phyloP scores from a whole-genome alignment of 2,888 invertebrate genomes.

The Aricia artaxerxes region DNA sequence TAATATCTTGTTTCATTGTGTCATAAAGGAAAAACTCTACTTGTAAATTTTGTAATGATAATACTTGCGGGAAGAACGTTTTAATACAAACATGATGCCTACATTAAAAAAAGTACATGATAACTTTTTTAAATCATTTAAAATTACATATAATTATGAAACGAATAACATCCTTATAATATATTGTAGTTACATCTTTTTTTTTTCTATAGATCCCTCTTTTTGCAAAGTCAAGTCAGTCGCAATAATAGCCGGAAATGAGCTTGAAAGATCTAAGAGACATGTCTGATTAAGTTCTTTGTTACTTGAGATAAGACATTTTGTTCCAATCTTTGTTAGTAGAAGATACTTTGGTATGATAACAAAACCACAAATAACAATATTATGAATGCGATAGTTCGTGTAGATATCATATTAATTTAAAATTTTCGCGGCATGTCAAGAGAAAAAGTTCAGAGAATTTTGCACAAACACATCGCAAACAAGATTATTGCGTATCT shows the following conservation, averaged over 20 bases:
- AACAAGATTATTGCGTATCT: too few species aligned
- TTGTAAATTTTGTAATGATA: background rate
- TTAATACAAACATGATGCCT: background rate
- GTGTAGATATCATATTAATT: background rate
- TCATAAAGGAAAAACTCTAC: background rate
- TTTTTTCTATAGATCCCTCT: too few species aligned
- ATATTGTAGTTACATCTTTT: too few species aligned
- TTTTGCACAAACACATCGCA: too few species aligned
- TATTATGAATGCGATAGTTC: background rate
- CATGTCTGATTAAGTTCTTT: background rate
- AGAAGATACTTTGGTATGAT: background rate
- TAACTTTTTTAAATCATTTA: too few species aligned
- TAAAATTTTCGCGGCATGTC: too few species aligned
- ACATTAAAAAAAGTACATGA: background rate
- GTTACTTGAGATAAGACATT: background rate
- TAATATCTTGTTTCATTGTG: background rate
- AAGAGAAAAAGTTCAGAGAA: too few species aligned
- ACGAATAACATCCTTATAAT: too few species aligned
- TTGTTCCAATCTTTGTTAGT: background rate
- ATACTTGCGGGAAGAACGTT: background rate
- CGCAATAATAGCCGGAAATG: background rate
- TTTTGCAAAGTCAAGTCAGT: too few species aligned
- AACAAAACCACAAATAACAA: background rate
- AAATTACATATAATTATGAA: too few species aligned
- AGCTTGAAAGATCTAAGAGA: background rate